phyloP scores from a whole-genome alignment of 2,797 vertebrate genomes.

The Schizothorax lantsangensis region DNA sequence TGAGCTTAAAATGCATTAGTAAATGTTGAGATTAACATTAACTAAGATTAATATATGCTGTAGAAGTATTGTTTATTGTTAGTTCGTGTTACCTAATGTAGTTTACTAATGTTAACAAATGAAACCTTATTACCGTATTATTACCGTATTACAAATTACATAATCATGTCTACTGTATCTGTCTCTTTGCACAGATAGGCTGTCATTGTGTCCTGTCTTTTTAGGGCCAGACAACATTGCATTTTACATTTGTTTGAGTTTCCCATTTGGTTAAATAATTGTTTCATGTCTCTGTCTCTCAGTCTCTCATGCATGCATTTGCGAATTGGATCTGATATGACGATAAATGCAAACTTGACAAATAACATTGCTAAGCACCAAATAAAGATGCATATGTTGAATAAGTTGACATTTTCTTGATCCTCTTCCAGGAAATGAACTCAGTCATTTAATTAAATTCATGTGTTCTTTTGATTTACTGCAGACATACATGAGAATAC shows the following conservation, averaged over 20 bases:
- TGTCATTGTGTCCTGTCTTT: neutral
- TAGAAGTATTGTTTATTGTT: too few species aligned
- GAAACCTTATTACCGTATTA: neutral
- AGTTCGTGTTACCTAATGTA: neutral
- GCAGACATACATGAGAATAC: conserved; percentile 22
- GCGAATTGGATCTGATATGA: neutral
- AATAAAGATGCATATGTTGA: conserved; percentile 17
- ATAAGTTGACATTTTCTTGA: conserved; percentile 12
- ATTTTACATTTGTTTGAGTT: conserved; percentile 2
- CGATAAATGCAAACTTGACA: neutral
- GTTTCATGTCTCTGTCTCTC: neutral
- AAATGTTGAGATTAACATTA: too few species aligned
- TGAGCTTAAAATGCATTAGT: too few species aligned
- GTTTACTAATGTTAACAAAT: neutral
- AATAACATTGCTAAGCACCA: conserved; percentile 17
- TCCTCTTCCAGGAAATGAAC: conserved; percentile 6
- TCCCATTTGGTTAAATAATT: neutral
- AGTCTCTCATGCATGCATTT: neutral
- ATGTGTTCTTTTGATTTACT: conserved; percentile 21
- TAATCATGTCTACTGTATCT: neutral
- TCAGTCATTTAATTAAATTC: neutral
- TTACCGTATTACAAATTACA: neutral
- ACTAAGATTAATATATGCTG: too few species aligned
- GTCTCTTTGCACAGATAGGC: neutral
- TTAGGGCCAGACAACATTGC: neutral